phyloP scores from a whole-genome alignment of 53 echinoderm and acorn worm genomes.

The Zoroaster sp. region DNA sequence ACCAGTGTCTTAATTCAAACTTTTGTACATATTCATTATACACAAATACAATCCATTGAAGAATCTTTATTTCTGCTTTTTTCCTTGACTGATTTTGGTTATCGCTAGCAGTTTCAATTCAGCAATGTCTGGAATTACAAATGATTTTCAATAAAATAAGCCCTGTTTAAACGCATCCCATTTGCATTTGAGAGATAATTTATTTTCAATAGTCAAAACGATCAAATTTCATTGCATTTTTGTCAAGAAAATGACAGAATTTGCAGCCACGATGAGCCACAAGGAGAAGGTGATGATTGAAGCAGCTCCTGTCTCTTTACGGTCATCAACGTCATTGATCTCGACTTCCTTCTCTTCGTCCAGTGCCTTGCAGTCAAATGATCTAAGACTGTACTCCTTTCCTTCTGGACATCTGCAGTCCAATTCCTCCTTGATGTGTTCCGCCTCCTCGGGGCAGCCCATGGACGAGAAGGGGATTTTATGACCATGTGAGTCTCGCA shows the following conservation, averaged over 20 bases:
- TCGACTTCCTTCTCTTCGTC: background rate
- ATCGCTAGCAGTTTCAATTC: too few relatives aligned
- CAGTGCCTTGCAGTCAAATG: conserved; percentile 47
- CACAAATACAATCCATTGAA: too few relatives aligned
- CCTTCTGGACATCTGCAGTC: conserved; percentile 72
- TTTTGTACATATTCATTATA: too few relatives aligned
- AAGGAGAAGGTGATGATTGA: background rate
- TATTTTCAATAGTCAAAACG: background rate
- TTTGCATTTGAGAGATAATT: background rate
- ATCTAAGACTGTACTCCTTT: conserved; percentile 41
- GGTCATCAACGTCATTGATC: background rate
- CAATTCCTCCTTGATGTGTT: conserved; percentile 39
- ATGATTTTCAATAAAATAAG: too few relatives aligned
- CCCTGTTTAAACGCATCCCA: too few relatives aligned
- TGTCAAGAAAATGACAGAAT: background rate
- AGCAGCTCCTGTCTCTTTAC: background rate
- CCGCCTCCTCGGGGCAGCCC: conserved; percentile 66
- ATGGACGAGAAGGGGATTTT: conserved; percentile 39
- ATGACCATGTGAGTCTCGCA: conserved; percentile 42
- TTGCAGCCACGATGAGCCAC: background rate
- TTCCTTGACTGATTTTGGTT: too few relatives aligned
- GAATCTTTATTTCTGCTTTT: too few relatives aligned
- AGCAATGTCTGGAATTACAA: too few relatives aligned
- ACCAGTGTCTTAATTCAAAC: too few relatives aligned
- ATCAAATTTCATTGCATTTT: background rate